Percentiles rank a stretch among this genome's conserved stretches.
Evolutionary conservation across 2,113 vertebrate genomes (phyloP).

Genomic region (Poecile atricapillus): DNA sequence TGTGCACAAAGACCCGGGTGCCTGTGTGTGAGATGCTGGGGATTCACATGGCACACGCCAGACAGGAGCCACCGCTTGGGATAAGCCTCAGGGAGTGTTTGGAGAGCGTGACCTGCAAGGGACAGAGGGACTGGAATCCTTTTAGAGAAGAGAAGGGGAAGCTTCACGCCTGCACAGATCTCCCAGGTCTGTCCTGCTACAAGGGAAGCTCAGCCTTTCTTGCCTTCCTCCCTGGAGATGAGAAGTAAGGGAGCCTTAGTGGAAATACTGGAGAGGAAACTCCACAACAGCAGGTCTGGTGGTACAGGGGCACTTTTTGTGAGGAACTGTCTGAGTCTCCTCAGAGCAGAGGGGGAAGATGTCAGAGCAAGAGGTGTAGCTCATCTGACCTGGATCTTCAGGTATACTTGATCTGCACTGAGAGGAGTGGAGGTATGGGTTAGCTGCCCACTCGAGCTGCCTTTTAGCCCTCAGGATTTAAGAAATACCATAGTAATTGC

Average conservation of each 20-base stretch:
- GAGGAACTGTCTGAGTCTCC: not conserved
- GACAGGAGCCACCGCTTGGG: not conserved
- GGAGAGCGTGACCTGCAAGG: not conserved
- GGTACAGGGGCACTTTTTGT: not conserved
- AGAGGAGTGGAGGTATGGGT: not conserved
- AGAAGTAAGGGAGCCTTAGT: not conserved
- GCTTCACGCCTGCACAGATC: not conserved
- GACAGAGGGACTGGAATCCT: not conserved
- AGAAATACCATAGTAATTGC: slow-evolving; percentile 19
- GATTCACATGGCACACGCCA: rapidly evolving
- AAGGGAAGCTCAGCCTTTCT: not conserved
- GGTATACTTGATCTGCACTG: not conserved
- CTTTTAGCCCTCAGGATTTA: not conserved
- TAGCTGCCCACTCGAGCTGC: not conserved
- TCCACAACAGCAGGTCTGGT: not conserved
- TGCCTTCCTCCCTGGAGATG: not conserved
- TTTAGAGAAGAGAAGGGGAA: not conserved
- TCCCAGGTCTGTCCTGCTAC: not conserved
- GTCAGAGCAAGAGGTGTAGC: not conserved
- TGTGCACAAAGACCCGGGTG: not conserved
- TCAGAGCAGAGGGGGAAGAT: not conserved
- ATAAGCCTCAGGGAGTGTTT: not conserved
- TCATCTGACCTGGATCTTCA: not conserved
- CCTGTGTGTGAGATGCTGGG: not conserved
- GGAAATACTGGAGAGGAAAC: not conserved